Evolutionary conservation across 2,888 invertebrate genomes (phyloP), one percentile per base, ranked within the genome.

Genomic region (Cephus pulcher): DNA sequence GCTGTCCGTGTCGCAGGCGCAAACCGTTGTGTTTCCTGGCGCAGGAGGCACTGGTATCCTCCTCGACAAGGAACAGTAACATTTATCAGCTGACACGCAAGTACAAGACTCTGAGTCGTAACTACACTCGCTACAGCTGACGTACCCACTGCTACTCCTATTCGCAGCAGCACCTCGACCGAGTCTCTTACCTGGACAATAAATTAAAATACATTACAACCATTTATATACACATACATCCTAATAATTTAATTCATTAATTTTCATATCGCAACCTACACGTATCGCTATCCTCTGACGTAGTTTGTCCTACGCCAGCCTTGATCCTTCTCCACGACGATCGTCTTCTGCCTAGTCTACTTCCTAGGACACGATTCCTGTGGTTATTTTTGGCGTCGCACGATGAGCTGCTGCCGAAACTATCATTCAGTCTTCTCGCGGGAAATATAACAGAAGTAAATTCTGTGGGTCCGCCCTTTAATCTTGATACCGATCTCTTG

Each of bases 51-150:
- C 89, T 84, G 87, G 83, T 12, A 84, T 73, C 15, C 85, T 80
- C 37, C 90, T 86, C 12, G 91, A 88, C 79, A 96, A 88, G 3
- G 97, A 96, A 88, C 97, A 97, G 88, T 97, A 97, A 87, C 97
- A 97, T 85, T 97, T 95, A 89, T 97, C 97, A 0, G 96, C 95
- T 0, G 95, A 94, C 34, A 93, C 93, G 85, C 95, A 96, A 15
- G 95, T 95, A 88, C 97, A 97, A 23, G 96, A 95, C 85, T 97
- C 97, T 3, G 96, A 97, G 88, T 97, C 97, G 88, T 95, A 95
- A 83, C 95, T 95, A 89, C 97, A 97, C 91, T 97, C 97, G 71
- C 97, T 97, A 90, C 97, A 97, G 3, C 97, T 96, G 1, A 97
- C 96, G 88, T 97, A 97, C 12, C 94, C 94, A 81, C 93, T 93